Evolutionary conservation across 1,140 invertebrate species (phyloP).

Genomic region (Bombus superbus): DNA sequence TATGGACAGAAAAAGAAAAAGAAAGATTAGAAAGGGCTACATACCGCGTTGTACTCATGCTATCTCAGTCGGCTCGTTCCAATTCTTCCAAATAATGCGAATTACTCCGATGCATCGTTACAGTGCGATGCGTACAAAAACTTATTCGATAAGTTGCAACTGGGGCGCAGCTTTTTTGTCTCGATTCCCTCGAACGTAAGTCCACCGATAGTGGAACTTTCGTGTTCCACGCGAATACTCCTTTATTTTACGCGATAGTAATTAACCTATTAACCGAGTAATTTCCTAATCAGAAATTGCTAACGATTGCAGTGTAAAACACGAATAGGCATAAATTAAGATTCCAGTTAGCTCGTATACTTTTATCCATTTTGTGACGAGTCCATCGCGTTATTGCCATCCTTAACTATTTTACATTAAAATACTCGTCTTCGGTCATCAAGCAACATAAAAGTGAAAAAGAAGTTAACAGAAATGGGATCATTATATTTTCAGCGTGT

Average conservation of each 20-base stretch:
- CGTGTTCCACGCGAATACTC: neutral
- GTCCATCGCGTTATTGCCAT: too few species aligned
- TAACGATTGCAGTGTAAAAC: too few species aligned
- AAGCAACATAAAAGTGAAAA: too few species aligned
- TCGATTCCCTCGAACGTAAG: neutral
- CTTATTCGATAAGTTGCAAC: slow-evolving; percentile 1
- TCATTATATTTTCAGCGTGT: too few species aligned
- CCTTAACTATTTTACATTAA: too few species aligned
- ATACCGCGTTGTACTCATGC: neutral
- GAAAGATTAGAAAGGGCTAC: neutral
- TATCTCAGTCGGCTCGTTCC: slow-evolving; percentile 7
- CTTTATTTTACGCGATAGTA: neutral
- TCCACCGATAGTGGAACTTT: neutral
- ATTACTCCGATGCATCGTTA: neutral
- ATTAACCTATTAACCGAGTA: neutral
- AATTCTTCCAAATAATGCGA: slow-evolving; percentile 17
- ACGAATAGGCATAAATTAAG: too few species aligned
- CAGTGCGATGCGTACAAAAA: slow-evolving; percentile 2
- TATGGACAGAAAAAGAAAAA: neutral
- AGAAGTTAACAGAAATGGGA: too few species aligned
- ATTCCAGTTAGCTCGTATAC: too few species aligned
- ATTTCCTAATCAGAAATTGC: too few species aligned
- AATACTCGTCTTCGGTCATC: too few species aligned
- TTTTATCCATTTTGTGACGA: too few species aligned
- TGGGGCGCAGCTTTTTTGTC: neutral